Evolutionary conservation across 2,888 invertebrate species (phyloP).

Genomic region (Sepioteuthis lessoniana): DNA sequence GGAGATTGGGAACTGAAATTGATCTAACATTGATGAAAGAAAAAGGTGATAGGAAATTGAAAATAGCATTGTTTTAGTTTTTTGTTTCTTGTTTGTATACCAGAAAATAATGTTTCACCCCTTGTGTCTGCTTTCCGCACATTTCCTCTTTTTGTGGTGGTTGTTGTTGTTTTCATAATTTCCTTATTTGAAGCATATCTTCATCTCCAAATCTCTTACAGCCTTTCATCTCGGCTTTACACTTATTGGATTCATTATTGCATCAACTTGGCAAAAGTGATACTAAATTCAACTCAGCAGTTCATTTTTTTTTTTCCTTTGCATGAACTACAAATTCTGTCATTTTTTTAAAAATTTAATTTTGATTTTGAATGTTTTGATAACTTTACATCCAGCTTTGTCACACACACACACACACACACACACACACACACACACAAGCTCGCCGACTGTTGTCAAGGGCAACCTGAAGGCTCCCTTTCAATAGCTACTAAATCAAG

Average conservation of each 20-base stretch:
- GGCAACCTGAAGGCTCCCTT: no score
- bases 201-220: not conserved
- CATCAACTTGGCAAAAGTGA: not conserved
- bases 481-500: no score
- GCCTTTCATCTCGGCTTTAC: not conserved
- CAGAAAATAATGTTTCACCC: no score
- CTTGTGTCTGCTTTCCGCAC: not conserved
- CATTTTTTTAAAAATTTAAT: no score
- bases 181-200: slow-evolving; percentile 12
- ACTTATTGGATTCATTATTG: not conserved
- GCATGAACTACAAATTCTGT: no score
- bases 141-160: not conserved
- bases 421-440: no score
- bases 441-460: no score
- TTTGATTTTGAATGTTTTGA: no score
- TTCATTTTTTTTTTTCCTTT: not conserved
- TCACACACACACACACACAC: no score
- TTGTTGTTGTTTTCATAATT: not conserved
- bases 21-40: not conserved
- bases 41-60: slow-evolving; percentile 2
- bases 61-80: not conserved
- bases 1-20: not conserved
- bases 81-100: not conserved
- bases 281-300: not conserved
- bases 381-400: no score